phyloP scores from a whole-genome alignment of 2,113 vertebrate species.

The Gracilinanus agilis region DNA sequence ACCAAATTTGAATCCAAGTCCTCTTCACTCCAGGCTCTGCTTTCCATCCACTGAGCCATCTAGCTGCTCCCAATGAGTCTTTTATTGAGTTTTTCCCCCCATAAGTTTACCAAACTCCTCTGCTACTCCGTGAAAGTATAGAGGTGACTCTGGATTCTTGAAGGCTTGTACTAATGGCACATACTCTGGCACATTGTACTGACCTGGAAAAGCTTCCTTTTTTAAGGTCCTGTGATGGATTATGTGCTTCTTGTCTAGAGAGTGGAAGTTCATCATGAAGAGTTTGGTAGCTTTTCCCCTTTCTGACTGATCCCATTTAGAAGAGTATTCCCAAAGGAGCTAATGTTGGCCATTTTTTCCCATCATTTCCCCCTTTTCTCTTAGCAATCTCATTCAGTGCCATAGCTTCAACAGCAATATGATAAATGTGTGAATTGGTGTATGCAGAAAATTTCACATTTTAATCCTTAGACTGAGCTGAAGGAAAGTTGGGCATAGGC shows the following conservation, averaged over 20 bases:
- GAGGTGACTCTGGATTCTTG: neutral
- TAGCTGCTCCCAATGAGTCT: neutral
- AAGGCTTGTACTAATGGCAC: neutral
- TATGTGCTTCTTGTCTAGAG: neutral
- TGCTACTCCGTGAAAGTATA: neutral
- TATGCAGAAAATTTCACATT: neutral
- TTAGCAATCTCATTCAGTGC: neutral
- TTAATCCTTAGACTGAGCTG: neutral
- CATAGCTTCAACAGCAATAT: neutral
- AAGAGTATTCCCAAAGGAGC: neutral
- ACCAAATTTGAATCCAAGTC: too few relatives aligned
- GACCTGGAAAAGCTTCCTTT: neutral
- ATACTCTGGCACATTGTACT: neutral
- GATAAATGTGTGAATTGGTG: neutral
- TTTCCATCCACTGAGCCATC: too few relatives aligned
- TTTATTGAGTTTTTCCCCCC: neutral
- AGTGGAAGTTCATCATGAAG: neutral
- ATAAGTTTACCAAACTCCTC: neutral
- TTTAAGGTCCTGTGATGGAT: neutral
- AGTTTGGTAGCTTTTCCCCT: neutral
- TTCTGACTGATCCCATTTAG: neutral
- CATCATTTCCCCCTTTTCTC: neutral
- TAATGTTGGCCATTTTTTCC: neutral
- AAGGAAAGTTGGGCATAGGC: neutral
- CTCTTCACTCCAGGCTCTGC: too few relatives aligned